These are phyloP conservation scores for Sebastolobus alascanus DNA, from an alignment of 2,797 vertebrate genomes.

Conservation along the genomic window DNA sequence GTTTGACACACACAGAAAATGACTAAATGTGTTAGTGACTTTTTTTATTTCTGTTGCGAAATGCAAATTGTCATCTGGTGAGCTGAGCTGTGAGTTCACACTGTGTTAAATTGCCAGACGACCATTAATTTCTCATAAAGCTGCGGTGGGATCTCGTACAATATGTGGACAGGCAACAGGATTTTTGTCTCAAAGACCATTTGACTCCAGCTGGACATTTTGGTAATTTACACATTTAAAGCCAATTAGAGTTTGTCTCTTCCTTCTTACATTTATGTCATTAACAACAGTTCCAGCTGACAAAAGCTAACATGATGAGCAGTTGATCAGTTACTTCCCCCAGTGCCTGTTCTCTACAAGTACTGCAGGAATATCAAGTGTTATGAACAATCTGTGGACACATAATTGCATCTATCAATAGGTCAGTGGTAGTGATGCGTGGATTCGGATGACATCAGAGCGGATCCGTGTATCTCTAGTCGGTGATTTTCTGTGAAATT, in stretches of 20 bases:
- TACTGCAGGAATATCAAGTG: background rate
- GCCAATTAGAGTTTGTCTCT: background rate
- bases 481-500: background rate
- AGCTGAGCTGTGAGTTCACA: slow-evolving; percentile 9
- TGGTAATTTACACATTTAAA: background rate
- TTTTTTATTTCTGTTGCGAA: background rate
- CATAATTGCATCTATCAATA: background rate
- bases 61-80: slow-evolving; percentile 13
- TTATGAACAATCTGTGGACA: background rate
- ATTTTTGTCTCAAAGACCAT: background rate
- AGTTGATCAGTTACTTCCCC: no score
- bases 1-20: background rate
- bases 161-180: background rate
- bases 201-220: background rate
- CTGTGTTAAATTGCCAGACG: background rate
- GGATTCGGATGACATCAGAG: no score
- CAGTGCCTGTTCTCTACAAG: no score
- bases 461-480: no score
- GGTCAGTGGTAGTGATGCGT: background rate
- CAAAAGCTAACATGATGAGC: no score
- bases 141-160: background rate
- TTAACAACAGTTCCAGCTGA: no score
- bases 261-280: background rate
- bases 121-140: background rate
- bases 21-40: slow-evolving; percentile 18